Evolutionary conservation across 2,797 vertebrate genomes (phyloP).

Genomic region (Coregonus suidteri): DNA sequence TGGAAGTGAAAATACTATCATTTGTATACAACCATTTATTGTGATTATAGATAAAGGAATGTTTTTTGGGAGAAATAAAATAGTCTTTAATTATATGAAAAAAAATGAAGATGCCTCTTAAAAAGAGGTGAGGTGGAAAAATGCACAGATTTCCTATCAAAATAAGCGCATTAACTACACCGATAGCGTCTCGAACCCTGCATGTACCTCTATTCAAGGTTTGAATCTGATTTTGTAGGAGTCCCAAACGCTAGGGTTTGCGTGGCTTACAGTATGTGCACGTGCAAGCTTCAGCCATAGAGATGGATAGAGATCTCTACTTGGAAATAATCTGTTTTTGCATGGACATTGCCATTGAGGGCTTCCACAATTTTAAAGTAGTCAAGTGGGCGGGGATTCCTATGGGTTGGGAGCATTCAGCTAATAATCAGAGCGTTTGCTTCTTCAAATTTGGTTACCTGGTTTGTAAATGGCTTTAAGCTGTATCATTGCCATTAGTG

Average conservation of each 20-base stretch:
- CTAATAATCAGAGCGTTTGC: background rate
- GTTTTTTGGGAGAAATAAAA: slow-evolving; percentile 32
- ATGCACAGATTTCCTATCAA: background rate
- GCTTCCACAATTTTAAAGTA: background rate
- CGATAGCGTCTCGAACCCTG: slow-evolving; percentile 47
- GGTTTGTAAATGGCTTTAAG: background rate
- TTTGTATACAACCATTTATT: slow-evolving; percentile 70
- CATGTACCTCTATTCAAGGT: slow-evolving; percentile 66
- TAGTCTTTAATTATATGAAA: slow-evolving; percentile 20
- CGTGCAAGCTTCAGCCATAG: slow-evolving; percentile 57
- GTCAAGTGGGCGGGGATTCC: slow-evolving; percentile 3
- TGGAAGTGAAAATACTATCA: slow-evolving; percentile 54
- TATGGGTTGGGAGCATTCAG: background rate
- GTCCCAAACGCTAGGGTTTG: slow-evolving; percentile 57
- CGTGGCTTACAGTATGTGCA: slow-evolving; percentile 59
- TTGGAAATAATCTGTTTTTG: background rate
- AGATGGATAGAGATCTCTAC: background rate
- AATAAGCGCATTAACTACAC: background rate
- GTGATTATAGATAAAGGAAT: slow-evolving; percentile 59
- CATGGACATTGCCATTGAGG: background rate
- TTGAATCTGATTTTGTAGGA: slow-evolving; percentile 62
- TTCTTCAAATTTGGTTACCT: background rate
- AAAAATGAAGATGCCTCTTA: slow-evolving; percentile 3
- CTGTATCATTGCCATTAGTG: background rate
- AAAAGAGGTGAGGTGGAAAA: background rate